Conservation (phyloP, 2,113 vertebrate species). For the Antennarius striatus region DNA sequence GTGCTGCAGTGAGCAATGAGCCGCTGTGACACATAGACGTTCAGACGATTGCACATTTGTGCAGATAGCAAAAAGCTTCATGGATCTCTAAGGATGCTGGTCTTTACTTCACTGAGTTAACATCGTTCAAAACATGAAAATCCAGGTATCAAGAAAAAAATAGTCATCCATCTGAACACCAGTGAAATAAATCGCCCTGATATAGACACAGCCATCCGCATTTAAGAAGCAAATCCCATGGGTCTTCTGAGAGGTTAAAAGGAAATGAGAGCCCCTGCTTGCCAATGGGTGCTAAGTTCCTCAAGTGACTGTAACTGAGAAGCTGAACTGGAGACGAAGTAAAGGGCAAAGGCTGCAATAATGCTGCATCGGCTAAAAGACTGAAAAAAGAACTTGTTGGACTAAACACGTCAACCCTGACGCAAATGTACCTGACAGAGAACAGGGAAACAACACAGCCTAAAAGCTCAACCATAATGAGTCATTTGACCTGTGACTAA, state of each 20-base stretch:
- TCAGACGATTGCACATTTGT: slow-evolving; percentile 48
- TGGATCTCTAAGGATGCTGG: not conserved
- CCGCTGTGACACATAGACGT: slow-evolving; percentile 63
- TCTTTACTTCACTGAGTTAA: not conserved
- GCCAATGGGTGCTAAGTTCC: slow-evolving; percentile 33
- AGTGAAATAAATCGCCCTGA: slow-evolving; percentile 9
- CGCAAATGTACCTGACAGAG: slow-evolving; percentile 2
- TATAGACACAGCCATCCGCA: not conserved
- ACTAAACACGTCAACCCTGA: slow-evolving; percentile 25
- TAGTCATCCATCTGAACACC: not conserved
- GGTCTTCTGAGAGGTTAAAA: slow-evolving; percentile 50
- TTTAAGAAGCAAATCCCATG: slow-evolving; percentile 8
- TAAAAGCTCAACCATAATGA: not conserved
- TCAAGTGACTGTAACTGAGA: slow-evolving; percentile 51
- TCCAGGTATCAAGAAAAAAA: slow-evolving; percentile 4
- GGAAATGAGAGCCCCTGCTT: slow-evolving; percentile 34
- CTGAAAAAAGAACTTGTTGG: slow-evolving; percentile 33
- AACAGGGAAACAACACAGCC: not conserved
- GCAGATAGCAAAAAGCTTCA: not conserved
- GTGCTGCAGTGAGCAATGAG: slow-evolving; percentile 60
- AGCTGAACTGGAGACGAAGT: slow-evolving; percentile 20
- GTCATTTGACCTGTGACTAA: not conserved
- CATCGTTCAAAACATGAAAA: not conserved
- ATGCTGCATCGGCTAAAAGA: slow-evolving; percentile 37
- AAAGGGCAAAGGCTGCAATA: slow-evolving; percentile 64